Percentiles rank a stretch among this genome's conserved stretches.
These are phyloP conservation scores for Lymantria monacha DNA, from an alignment of 2,888 invertebrate genomes.

Conservation along the genomic window DNA sequence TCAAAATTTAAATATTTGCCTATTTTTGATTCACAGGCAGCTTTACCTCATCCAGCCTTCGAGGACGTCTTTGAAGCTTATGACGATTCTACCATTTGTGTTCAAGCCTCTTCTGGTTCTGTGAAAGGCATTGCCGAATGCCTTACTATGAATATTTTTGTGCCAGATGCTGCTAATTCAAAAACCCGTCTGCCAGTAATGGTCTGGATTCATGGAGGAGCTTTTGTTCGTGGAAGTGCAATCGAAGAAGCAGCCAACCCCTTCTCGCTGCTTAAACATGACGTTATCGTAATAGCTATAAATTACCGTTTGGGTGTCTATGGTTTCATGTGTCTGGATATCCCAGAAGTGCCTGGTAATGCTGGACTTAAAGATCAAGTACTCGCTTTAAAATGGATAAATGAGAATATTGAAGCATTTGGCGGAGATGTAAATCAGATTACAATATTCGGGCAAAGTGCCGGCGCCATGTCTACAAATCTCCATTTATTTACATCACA, in stretches of 20 bases:
- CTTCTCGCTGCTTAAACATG: conserved; percentile 4
- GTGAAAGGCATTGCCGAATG: conserved; percentile 26
- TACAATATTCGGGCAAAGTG: conserved; percentile 40
- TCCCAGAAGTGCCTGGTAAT: conserved; percentile 43
- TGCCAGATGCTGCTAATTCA: conserved; percentile 24
- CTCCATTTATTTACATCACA: conserved; percentile 11
- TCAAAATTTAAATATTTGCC: too few relatives aligned
- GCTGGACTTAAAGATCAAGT: conserved; percentile 46
- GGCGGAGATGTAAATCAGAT: conserved; percentile 34
- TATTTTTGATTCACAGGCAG: conserved; percentile 10
- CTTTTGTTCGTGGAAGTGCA: conserved; percentile 5
- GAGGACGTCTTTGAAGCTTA: conserved; percentile 28
- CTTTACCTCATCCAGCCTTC: conserved; percentile 25
- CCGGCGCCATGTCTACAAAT: conserved; percentile 33
- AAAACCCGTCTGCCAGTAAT: conserved; percentile 16
- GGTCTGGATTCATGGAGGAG: conserved; percentile 21
- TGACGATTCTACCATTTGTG: conserved; percentile 24
- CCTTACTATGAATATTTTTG: conserved; percentile 28
- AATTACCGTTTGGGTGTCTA: conserved; percentile 25
- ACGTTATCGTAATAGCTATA: conserved; percentile 17
- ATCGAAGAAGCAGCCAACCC: background rate
- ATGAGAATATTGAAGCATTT: conserved; percentile 42
- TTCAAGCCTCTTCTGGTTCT: conserved; percentile 12
- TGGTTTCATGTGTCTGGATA: conserved; percentile 39
- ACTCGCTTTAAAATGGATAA: conserved; percentile 43